These are phyloP conservation scores for Heliconius cydno DNA, from an alignment of 2,888 invertebrate species.

Conservation along the genomic window DNA sequence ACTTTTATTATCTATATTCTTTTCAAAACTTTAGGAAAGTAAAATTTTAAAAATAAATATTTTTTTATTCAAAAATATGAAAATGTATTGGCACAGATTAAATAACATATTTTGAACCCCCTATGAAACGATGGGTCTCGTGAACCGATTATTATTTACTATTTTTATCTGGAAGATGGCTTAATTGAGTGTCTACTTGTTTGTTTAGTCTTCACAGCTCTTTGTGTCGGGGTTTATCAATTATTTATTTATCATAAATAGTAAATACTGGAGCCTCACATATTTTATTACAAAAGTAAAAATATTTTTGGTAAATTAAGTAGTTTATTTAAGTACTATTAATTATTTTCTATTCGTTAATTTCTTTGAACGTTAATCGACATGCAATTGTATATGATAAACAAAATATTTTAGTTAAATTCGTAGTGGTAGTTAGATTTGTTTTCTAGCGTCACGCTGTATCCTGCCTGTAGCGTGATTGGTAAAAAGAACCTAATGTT, in stretches of 20 bases:
- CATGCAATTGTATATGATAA: background rate
- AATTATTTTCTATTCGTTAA: background rate
- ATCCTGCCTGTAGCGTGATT: background rate
- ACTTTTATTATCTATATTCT: conserved; percentile 10
- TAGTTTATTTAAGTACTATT: background rate
- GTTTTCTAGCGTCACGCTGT: background rate
- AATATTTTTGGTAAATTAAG: conserved; percentile 16
- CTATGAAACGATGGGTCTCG: too few relatives aligned
- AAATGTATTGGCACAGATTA: conserved; percentile 2
- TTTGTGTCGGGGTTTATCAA: background rate
- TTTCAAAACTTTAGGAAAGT: background rate
- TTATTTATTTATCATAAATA: background rate
- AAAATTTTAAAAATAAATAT: background rate
- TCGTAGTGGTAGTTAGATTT: background rate
- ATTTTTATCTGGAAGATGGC: too few relatives aligned
- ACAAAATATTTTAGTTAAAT: too few relatives aligned
- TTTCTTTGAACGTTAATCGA: background rate
- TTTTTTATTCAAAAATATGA: background rate
- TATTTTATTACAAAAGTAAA: conserved; percentile 21
- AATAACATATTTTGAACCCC: background rate
- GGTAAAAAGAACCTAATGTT: background rate
- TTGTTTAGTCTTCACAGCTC: too few relatives aligned
- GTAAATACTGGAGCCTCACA: background rate
- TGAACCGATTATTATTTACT: too few relatives aligned
- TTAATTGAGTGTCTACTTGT: too few relatives aligned